phyloP scores from a whole-genome alignment of 2,888 invertebrate species.

The Drosophila tanythrix region DNA sequence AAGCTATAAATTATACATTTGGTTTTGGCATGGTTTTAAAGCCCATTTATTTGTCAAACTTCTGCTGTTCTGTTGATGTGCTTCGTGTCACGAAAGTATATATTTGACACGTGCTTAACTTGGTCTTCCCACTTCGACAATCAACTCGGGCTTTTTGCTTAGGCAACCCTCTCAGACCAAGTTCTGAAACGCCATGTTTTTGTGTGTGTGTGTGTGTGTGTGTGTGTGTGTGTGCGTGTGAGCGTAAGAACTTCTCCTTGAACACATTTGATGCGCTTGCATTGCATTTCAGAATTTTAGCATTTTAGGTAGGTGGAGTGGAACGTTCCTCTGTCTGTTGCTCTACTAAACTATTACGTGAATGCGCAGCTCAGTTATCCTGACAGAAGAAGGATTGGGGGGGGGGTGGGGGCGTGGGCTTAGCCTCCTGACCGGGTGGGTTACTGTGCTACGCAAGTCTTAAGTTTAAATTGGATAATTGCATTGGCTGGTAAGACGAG shows the following conservation, averaged over 20 bases:
- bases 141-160: constrained; percentile 47
- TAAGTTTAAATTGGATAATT: constrained; percentile 58
- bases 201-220: constrained; percentile 3
- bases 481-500: constrained; percentile 32
- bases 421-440: neutral
- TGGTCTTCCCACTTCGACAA: constrained; percentile 37
- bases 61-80: neutral
- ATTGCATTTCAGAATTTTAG: constrained; percentile 43
- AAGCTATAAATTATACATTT: neutral
- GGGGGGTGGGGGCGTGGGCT: neutral
- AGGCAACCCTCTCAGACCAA: neutral
- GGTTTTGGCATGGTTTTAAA: neutral
- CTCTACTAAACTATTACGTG: constrained; percentile 57
- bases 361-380: constrained; percentile 14
- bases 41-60: neutral
- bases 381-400: neutral
- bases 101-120: neutral
- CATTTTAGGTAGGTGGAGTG: neutral
- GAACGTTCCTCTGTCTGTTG: constrained; percentile 41
- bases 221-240: constrained; percentile 14
- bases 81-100: neutral
- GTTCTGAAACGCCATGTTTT: constrained; percentile 50
- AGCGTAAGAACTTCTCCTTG: constrained; percentile 61
- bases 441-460: constrained; percentile 23
- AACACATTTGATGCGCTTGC: constrained; percentile 53